phyloP scores from a whole-genome alignment of 1,140 invertebrate species.

The Anthonomus grandis region DNA sequence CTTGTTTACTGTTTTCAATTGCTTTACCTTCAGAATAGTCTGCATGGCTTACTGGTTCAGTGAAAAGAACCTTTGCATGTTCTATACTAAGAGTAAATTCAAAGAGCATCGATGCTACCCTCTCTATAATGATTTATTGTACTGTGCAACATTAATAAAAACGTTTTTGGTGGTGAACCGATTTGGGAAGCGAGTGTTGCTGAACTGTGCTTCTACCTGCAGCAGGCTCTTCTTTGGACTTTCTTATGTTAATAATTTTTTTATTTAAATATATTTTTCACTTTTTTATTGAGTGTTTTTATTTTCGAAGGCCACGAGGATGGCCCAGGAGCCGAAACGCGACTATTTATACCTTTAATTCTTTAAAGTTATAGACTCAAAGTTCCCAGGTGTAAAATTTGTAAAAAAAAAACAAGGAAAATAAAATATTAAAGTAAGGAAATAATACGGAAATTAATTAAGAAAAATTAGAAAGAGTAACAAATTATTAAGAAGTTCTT shows the following conservation, averaged over 20 bases:
- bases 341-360: too few species aligned
- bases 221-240: conserved; percentile 53
- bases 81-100: conserved; percentile 61
- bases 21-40: conserved; percentile 54
- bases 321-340: too few species aligned
- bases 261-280: too few species aligned
- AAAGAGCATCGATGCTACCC: conserved; percentile 46
- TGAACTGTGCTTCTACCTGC: conserved; percentile 63
- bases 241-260: conserved; percentile 33
- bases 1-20: conserved; percentile 50
- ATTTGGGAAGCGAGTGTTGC: conserved; percentile 65
- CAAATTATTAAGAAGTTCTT: too few species aligned
- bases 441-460: too few species aligned
- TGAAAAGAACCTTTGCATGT: conserved; percentile 63
- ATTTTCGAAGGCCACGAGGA: too few species aligned
- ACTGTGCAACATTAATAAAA: conserved; percentile 66
- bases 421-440: too few species aligned
- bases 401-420: too few species aligned
- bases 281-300: too few species aligned
- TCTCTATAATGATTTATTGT: conserved; percentile 56
- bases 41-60: conserved; percentile 63
- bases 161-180: conserved; percentile 68
- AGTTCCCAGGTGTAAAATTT: too few species aligned
- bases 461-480: too few species aligned
- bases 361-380: too few species aligned